These are phyloP conservation scores for Drosophila pachea DNA, from an alignment of 1,140 invertebrate genomes.

Conservation along the genomic window DNA sequence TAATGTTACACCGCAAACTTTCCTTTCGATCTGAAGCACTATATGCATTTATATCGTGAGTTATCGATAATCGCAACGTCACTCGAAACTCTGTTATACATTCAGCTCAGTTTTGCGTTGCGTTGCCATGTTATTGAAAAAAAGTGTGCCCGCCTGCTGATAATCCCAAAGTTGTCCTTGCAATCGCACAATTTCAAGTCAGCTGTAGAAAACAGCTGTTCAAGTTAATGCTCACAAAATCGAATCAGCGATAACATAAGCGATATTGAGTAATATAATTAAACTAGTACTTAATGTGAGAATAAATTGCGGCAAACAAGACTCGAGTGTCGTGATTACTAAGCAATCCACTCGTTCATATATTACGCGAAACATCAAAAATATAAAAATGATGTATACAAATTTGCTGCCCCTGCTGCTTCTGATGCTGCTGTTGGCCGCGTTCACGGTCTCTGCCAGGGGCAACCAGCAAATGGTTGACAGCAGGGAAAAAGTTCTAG, in stretches of 20 bases:
- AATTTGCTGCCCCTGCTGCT: constrained; percentile 15
- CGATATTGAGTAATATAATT: constrained; percentile 55
- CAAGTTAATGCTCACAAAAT: constrained; percentile 46
- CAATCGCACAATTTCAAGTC: neutral
- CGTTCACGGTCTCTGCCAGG: constrained; percentile 17
- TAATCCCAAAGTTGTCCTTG: neutral
- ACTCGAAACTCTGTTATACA: constrained; percentile 15
- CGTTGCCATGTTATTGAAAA: neutral
- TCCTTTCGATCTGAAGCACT: constrained; percentile 32
- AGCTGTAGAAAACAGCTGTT: constrained; percentile 38
- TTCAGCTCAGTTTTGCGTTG: neutral
- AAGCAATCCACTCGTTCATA: constrained; percentile 16
- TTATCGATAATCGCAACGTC: constrained; percentile 28
- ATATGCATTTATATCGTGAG: constrained; percentile 37
- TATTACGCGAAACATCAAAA: constrained; percentile 30
- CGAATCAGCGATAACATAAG: constrained; percentile 47
- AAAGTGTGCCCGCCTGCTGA: constrained; percentile 13
- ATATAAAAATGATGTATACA: constrained; percentile 31
- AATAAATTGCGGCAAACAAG: constrained; percentile 26
- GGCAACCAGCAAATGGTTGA: constrained; percentile 21
- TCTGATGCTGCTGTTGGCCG: constrained; percentile 16
- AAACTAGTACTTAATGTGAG: constrained; percentile 48
- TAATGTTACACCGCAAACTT: constrained; percentile 42
- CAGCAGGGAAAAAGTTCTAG: constrained; percentile 38
- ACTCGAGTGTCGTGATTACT: constrained; percentile 32